Percentiles rank a stretch among this genome's conserved stretches.
Conservation (phyloP, 2,888 invertebrate species). For the Trichopoda pennipes region DNA sequence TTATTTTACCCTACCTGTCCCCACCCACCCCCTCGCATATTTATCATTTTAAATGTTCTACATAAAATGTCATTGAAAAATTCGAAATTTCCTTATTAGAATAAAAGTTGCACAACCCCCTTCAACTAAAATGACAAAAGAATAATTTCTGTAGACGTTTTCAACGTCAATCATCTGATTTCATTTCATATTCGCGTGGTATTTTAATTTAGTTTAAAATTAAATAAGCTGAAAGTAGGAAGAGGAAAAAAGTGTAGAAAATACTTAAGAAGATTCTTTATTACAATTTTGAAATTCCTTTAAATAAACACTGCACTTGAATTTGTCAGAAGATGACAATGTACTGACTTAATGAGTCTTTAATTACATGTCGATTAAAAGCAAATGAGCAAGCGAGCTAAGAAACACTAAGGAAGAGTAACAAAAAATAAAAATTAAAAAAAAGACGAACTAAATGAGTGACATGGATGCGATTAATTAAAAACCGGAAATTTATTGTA, state of each 20-base stretch:
- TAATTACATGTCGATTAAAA: constrained; percentile 74
- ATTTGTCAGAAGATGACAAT: constrained; percentile 68
- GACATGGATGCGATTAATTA: constrained; percentile 68
- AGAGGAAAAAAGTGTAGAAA: constrained; percentile 33
- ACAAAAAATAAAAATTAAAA: not conserved
- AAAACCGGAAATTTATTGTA: constrained; percentile 59
- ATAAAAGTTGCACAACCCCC: not conserved
- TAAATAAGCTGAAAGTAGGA: constrained; percentile 32
- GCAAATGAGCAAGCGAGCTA: constrained; percentile 11
- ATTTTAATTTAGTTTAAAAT: constrained; percentile 42
- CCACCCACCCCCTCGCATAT: too few species aligned
- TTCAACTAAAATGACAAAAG: constrained; percentile 35
- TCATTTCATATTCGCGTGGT: constrained; percentile 23
- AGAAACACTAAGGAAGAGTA: not conserved
- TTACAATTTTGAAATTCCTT: constrained; percentile 55
- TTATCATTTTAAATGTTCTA: too few species aligned
- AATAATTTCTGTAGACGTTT: constrained; percentile 33
- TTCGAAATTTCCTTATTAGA: too few species aligned
- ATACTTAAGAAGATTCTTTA: constrained; percentile 59
- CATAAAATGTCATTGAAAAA: too few species aligned
- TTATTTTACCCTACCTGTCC: too few species aligned
- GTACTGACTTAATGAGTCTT: constrained; percentile 71
- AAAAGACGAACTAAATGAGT: constrained; percentile 30
- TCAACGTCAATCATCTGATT: constrained; percentile 39
- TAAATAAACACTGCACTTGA: constrained; percentile 59